Conservation (phyloP, 35 echinoderm and acorn worm species). For the Strongylocentrotus purpuratus region DNA sequence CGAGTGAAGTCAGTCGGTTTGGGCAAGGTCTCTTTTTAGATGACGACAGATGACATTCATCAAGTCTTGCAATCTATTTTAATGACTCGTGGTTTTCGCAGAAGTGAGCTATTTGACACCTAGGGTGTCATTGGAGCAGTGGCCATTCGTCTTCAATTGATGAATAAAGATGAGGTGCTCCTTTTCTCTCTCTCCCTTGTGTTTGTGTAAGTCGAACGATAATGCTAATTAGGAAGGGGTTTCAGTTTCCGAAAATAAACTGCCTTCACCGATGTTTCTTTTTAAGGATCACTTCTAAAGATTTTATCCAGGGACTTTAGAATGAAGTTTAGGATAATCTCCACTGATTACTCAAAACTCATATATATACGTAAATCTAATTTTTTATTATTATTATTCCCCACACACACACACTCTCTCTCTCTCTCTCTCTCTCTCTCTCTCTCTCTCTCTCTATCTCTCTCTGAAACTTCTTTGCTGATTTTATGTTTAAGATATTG, state of each 20-base stretch:
- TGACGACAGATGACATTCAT: neutral
- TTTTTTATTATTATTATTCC: no score
- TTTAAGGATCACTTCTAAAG: neutral
- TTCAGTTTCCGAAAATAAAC: neutral
- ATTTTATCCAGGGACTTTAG: neutral
- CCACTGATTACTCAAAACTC: no score
- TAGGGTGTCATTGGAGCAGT: neutral
- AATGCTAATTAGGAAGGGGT: neutral
- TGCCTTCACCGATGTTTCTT: neutral
- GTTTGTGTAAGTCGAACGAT: neutral
- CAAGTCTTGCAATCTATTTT: slow-evolving; percentile 5
- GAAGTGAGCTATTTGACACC: neutral
- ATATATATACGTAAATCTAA: no score
- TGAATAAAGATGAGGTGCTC: neutral
- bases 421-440: no score
- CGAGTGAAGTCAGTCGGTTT: neutral
- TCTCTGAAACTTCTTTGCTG: no score
- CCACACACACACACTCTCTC: no score
- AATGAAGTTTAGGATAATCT: neutral
- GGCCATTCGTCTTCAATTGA: slow-evolving; percentile 8
- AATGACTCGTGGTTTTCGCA: neutral
- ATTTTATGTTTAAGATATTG: no score
- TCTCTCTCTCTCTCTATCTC: no score
- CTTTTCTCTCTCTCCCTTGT: neutral
- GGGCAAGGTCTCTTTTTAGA: neutral